phyloP scores from a whole-genome alignment of 2,797 vertebrate species.

The Alauda arvensis region DNA sequence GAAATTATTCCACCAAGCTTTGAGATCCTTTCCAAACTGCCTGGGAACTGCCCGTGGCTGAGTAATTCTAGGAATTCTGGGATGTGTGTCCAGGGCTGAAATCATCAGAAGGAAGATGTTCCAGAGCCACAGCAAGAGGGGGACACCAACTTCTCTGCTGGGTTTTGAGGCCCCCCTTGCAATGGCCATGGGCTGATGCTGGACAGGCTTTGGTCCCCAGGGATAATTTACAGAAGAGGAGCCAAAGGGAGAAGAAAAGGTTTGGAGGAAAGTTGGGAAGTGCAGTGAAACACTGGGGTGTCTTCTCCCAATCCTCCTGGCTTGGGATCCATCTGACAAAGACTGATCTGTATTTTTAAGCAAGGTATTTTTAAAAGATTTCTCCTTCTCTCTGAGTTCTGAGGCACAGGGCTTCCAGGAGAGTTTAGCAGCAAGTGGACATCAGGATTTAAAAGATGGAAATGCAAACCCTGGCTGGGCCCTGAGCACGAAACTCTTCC shows the following conservation, averaged over 20 bases:
- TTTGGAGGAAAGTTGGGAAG: not conserved
- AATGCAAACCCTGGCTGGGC: not conserved
- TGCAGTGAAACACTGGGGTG: not conserved
- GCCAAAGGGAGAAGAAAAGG: not conserved
- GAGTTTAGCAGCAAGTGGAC: not conserved
- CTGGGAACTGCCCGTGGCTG: not conserved
- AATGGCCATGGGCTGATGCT: not conserved
- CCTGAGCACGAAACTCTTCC: not conserved
- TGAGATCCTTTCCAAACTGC: not conserved
- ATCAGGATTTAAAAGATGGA: not conserved
- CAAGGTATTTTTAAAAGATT: not conserved
- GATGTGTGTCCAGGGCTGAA: not conserved
- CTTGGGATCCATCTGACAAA: not conserved
- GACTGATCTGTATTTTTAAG: not conserved
- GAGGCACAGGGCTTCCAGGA: not conserved
- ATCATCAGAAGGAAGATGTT: not conserved
- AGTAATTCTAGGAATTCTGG: not conserved
- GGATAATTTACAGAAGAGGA: not conserved
- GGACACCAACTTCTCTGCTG: not conserved
- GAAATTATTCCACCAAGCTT: not conserved
- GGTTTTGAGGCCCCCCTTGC: not conserved
- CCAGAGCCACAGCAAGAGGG: not conserved
- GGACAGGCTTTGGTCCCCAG: not conserved
- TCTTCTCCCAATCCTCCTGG: not conserved
- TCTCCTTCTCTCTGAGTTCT: not conserved